Conservation (phyloP, 30 jellyfish, hydroid and myxozoan genomes). For the Mastigias papua region DNA sequence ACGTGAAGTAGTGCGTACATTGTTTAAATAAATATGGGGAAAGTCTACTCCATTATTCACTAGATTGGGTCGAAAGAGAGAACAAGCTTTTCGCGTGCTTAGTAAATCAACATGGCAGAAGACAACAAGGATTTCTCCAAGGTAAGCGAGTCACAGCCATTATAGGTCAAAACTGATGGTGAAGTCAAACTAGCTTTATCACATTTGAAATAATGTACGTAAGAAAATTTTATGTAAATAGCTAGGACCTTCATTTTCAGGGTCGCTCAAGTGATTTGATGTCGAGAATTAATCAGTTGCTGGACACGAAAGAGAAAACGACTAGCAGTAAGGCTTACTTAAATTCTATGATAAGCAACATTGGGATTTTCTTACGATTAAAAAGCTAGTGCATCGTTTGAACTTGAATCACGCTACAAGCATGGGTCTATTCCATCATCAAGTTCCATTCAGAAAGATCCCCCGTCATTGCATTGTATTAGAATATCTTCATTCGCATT, state of each 20-base stretch:
- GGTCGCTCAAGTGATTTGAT: conserved; percentile 50
- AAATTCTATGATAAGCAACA: no score
- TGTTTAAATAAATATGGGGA: neutral
- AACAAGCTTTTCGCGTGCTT: neutral
- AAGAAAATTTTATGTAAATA: no score
- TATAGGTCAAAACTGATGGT: no score
- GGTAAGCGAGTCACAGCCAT: neutral
- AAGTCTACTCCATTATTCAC: neutral
- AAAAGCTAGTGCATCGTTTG: no score
- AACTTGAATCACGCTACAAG: no score
- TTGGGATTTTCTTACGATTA: no score
- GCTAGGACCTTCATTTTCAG: conserved; percentile 7
- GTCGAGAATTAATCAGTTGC: conserved; percentile 59
- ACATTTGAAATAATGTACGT: no score
- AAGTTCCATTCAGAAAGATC: no score
- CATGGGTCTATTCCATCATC: no score
- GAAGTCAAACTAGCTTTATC: no score
- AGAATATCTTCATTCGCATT: no score
- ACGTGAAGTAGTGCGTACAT: neutral
- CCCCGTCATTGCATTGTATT: no score
- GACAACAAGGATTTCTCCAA: neutral
- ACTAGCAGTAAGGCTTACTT: neutral
- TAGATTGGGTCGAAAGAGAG: neutral
- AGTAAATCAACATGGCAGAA: neutral
- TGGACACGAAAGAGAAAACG: conserved; percentile 52